A percentile compares a stretch with the other conserved stretches of the same genome.
These are phyloP conservation scores for Hypomecis atomaria DNA, from an alignment of 2,888 invertebrate genomes.

Conservation along the genomic window DNA sequence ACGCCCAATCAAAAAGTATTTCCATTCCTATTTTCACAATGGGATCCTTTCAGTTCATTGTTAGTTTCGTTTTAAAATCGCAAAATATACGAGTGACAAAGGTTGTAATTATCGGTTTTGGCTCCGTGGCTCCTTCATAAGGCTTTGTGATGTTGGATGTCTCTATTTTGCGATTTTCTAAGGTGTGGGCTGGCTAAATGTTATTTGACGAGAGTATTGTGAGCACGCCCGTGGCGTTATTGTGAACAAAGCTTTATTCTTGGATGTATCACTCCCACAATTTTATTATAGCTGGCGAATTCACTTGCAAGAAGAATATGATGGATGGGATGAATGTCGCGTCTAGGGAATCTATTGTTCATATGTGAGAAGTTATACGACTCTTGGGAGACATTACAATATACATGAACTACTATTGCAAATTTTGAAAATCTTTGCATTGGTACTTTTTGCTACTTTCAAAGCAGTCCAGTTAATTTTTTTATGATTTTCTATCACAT, in stretches of 20 bases:
- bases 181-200: constrained; percentile 83
- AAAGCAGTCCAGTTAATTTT: not conserved
- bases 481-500: not conserved
- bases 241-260: constrained; percentile 63
- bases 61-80: constrained; percentile 65
- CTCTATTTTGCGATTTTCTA: constrained; percentile 83
- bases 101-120: constrained; percentile 81
- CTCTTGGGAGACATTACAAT: constrained; percentile 62
- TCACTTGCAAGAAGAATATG: constrained; percentile 74
- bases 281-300: constrained; percentile 72
- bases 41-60: constrained; percentile 56
- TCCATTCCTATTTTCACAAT: constrained; percentile 60
- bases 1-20: constrained; percentile 60
- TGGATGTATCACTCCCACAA: constrained; percentile 81
- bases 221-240: constrained; percentile 77
- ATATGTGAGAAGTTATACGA: constrained; percentile 75
- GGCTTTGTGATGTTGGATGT: constrained; percentile 72
- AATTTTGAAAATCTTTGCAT: not conserved
- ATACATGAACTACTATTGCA: constrained; percentile 8
- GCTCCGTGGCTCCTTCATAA: constrained; percentile 72
- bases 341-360: constrained; percentile 52
- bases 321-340: constrained; percentile 67
- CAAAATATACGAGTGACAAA: constrained; percentile 72
- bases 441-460: not conserved
- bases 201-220: constrained; percentile 83